phyloP scores from a whole-genome alignment of 2,888 invertebrate species.

The Caradrina kadenii region DNA sequence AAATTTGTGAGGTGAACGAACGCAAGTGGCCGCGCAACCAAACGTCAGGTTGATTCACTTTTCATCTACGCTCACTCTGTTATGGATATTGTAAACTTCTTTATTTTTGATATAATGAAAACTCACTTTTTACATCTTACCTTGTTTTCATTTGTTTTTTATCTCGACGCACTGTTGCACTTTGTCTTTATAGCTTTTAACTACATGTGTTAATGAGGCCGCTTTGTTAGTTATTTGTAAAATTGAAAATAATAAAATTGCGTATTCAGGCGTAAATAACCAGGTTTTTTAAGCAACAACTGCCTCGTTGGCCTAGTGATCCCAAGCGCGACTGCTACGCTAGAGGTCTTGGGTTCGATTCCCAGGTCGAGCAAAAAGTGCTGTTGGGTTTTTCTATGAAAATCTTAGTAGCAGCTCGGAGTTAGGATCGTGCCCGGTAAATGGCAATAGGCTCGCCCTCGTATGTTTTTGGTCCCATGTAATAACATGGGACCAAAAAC shows the following conservation, averaged over 20 bases:
- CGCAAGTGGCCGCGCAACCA: slow-evolving; percentile 87
- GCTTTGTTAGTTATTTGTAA: neutral
- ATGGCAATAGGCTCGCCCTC: too few relatives aligned
- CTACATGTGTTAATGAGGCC: neutral
- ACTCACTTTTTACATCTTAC: slow-evolving; percentile 74
- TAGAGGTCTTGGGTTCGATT: too few relatives aligned
- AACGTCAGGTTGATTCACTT: slow-evolving; percentile 90
- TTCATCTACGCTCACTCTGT: slow-evolving; percentile 87
- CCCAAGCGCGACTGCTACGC: too few relatives aligned
- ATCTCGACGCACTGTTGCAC: slow-evolving; percentile 33
- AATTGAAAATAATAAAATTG: neutral
- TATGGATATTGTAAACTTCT: slow-evolving; percentile 75
- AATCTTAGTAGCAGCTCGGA: too few relatives aligned
- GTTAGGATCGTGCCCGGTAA: too few relatives aligned
- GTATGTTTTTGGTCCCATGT: too few relatives aligned
- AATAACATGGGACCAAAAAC: too few relatives aligned
- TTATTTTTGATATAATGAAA: slow-evolving; percentile 78
- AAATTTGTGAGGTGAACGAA: slow-evolving; percentile 90
- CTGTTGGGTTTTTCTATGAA: too few relatives aligned
- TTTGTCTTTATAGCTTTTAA: slow-evolving; percentile 10
- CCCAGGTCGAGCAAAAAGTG: too few relatives aligned
- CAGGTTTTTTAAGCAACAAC: too few relatives aligned
- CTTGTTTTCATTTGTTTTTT: slow-evolving; percentile 52
- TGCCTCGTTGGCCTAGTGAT: too few relatives aligned
- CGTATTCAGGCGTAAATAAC: neutral